These are phyloP conservation scores for Halichoerus grypus DNA, from an alignment of 2,113 vertebrate species.

Conservation along the genomic window DNA sequence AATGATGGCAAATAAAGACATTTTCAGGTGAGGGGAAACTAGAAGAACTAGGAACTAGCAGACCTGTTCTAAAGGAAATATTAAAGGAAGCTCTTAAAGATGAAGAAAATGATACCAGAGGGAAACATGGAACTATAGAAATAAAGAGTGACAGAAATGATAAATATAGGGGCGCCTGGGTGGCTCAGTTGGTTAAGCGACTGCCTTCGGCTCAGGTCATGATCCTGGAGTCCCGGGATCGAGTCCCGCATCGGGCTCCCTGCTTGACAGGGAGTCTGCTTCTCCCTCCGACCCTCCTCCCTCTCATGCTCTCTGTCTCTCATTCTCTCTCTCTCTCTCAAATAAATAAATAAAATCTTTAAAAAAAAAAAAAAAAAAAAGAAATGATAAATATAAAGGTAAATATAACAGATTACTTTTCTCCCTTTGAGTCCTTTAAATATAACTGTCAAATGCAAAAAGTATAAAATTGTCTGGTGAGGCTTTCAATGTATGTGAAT, in stretches of 20 bases:
- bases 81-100: neutral
- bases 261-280: no score
- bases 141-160: neutral
- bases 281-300: no score
- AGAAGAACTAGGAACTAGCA: neutral
- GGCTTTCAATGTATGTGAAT: neutral
- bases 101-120: neutral
- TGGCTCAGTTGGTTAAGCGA: no score
- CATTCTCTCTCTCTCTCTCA: no score
- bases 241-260: no score
- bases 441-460: conserved; percentile 4
- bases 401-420: neutral
- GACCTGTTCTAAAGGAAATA: neutral
- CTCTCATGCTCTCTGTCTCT: no score
- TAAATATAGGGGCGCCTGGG: no score
- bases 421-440: neutral
- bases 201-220: no score
- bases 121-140: neutral
- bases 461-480: neutral
- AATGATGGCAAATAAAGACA: neutral
- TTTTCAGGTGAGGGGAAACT: neutral
- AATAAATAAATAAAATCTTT: no score
- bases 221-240: no score
- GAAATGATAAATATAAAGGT: neutral
- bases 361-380: no score